Conservation (phyloP, 2,113 vertebrate species). For the Sisor rabdophorus region DNA sequence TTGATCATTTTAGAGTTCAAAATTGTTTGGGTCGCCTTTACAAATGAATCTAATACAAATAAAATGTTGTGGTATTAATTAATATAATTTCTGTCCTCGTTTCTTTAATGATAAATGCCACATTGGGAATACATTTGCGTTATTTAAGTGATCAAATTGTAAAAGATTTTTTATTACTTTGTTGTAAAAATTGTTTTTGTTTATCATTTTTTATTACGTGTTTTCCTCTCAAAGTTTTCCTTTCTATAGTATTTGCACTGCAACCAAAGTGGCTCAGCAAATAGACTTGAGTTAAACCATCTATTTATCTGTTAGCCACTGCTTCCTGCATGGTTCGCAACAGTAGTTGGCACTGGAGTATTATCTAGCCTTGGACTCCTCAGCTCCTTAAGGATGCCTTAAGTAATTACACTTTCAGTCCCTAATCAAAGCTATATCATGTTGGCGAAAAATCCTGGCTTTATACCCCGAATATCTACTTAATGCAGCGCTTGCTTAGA, state of each 20-base stretch:
- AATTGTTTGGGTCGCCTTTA: neutral
- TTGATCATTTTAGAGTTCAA: neutral
- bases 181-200: neutral
- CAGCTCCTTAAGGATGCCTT: constrained; percentile 54
- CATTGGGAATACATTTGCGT: constrained; percentile 51
- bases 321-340: constrained; percentile 5
- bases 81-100: constrained; percentile 56
- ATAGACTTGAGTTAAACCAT: neutral
- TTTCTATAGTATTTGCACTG: constrained; percentile 25
- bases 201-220: constrained; percentile 19
- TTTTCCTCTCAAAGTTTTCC: constrained; percentile 15
- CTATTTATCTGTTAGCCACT: constrained; percentile 16
- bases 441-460: constrained; percentile 62
- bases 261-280: constrained; percentile 38
- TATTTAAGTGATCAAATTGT: constrained; percentile 49
- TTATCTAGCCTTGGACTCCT: constrained; percentile 23
- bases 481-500: constrained; percentile 66
- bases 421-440: constrained; percentile 69
- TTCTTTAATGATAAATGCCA: constrained; percentile 52
- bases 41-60: neutral
- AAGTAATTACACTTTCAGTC: constrained; percentile 70
- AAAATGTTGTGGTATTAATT: constrained; percentile 55
- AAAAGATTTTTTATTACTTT: constrained; percentile 52
- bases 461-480: constrained; percentile 64
- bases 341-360: constrained; percentile 15